phyloP scores from a whole-genome alignment of 2,797 vertebrate genomes.

The Anabacerthia variegaticeps region DNA sequence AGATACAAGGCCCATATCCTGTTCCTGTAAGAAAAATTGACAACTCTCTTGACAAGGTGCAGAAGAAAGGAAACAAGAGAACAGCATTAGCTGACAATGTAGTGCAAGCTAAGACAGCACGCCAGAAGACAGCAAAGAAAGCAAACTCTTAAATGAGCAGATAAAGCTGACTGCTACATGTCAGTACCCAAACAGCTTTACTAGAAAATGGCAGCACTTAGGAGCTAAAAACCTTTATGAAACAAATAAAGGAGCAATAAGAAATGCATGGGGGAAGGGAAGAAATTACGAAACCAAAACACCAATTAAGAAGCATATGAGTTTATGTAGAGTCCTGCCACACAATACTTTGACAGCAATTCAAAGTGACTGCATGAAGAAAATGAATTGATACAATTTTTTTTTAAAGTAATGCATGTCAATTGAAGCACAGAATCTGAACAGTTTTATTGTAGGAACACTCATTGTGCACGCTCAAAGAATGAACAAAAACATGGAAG shows the following conservation, averaged over 20 bases:
- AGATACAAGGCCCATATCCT: background rate
- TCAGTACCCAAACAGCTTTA: background rate
- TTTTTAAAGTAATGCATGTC: background rate
- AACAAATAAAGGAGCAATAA: background rate
- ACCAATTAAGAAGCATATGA: conserved; percentile 4
- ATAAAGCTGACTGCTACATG: background rate
- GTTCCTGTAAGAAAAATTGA: background rate
- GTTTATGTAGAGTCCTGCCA: conserved; percentile 62
- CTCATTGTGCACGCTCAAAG: background rate
- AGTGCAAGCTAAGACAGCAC: background rate
- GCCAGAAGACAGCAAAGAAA: background rate
- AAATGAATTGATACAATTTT: conserved; percentile 12
- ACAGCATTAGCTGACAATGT: accelerated
- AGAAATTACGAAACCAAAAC: conserved; percentile 52
- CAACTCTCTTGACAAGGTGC: background rate
- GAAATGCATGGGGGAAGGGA: background rate
- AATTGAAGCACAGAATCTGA: background rate
- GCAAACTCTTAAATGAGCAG: background rate
- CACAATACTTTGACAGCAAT: conserved; percentile 47
- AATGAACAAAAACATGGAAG: background rate
- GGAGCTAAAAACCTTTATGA: background rate
- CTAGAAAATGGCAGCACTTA: background rate
- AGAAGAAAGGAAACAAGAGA: background rate
- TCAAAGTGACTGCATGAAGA: conserved; percentile 41
- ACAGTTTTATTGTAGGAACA: conserved; percentile 41